Percentiles rank a stretch among this genome's conserved stretches.
Conservation (phyloP, 1,140 invertebrate species). For the Periplaneta americana region DNA sequence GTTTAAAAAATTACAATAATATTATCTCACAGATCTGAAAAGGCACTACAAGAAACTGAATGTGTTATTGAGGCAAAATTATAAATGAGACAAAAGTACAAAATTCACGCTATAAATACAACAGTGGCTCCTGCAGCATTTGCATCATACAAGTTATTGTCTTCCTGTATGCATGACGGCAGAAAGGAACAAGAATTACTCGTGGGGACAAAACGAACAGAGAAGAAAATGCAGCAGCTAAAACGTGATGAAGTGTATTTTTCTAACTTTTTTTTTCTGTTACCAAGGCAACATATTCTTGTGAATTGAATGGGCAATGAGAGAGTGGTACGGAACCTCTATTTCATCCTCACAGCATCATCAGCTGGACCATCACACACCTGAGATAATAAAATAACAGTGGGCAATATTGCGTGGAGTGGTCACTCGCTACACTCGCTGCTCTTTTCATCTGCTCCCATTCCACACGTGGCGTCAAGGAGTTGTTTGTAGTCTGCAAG, state of each 20-base stretch:
- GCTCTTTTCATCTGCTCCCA: background rate
- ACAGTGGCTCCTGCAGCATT: background rate
- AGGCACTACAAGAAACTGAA: too few relatives aligned
- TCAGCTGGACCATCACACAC: background rate
- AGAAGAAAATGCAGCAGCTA: background rate
- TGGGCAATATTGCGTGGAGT: background rate
- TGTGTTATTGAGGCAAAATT: too few relatives aligned
- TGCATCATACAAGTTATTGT: background rate
- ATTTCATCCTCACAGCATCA: background rate
- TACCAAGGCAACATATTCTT: background rate
- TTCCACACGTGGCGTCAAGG: background rate
- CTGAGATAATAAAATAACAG: background rate
- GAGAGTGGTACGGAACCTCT: background rate
- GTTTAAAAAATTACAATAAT: too few relatives aligned
- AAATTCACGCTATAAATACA: too few relatives aligned
- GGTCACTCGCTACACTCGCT: too few relatives aligned
- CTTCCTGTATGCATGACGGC: background rate
- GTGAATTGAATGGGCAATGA: background rate
- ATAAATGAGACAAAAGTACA: too few relatives aligned
- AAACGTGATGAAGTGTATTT: background rate
- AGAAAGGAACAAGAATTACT: background rate
- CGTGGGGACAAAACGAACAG: background rate
- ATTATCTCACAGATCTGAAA: too few relatives aligned
- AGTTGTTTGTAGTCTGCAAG: background rate
- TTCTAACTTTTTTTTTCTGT: background rate